Evolutionary conservation across 2,888 invertebrate genomes (phyloP).

Genomic region (Macrophya annulata): DNA sequence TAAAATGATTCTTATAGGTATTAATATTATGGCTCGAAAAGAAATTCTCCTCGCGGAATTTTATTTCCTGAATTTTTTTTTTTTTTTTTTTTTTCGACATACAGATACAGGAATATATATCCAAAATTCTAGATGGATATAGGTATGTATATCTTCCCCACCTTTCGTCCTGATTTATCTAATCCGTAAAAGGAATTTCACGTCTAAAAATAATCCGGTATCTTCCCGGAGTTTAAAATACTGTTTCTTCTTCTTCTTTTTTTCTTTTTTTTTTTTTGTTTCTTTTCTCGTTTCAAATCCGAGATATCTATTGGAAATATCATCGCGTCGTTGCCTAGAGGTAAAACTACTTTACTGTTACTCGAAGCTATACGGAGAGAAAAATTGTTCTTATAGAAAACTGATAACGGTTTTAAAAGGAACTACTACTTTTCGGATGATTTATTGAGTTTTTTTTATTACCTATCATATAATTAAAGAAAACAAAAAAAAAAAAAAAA

Average conservation of each 20-base stretch:
- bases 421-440: not conserved
- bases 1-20: not conserved
- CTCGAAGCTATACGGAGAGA: not conserved
- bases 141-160: not conserved
- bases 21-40: not conserved
- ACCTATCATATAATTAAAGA: not conserved
- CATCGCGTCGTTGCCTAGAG: not conserved
- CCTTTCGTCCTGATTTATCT: not conserved
- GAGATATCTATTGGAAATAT: not conserved
- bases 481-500: not conserved
- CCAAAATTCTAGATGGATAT: not conserved
- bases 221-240: not conserved
- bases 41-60: not conserved
- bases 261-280: not conserved
- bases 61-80: not conserved
- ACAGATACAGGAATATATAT: too few relatives aligned
- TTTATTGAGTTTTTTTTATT: not conserved
- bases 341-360: not conserved
- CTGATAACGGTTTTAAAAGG: not conserved
- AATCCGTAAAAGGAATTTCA: constrained; percentile 1
- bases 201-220: not conserved
- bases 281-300: not conserved
- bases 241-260: too few relatives aligned
- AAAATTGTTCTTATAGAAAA: not conserved
- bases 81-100: too few relatives aligned